Evolutionary conservation across 2,797 vertebrate genomes (phyloP), one percentile per base, ranked within the genome.

Genomic region (Triplophysa yarkandensis): DNA sequence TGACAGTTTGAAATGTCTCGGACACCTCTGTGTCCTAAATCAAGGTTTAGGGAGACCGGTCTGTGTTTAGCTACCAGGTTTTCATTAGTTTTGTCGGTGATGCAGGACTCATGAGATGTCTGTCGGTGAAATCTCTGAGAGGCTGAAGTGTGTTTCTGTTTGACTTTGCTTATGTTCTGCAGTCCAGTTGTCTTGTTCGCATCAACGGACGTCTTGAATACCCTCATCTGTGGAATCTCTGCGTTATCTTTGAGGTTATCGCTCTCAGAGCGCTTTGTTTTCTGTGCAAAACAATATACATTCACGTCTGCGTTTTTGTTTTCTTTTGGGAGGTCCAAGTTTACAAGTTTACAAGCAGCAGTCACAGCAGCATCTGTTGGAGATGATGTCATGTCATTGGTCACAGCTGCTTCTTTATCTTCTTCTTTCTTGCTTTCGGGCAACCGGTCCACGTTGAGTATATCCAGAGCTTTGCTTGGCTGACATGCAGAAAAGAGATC

Each of bases 21-120:
- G 78, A 92, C 91, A 81, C 84, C 90, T 1, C 89, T 85, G 19
- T 85, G 82, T 4, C 89, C 90, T 69, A 94, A 88, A 80, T 98
- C 96, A 76, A 98, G 82, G 81, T 95, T 98, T 13, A 99, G 94
- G 9, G 97, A 98, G 1, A 90, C 96, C 0, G 96, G 97, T 65
- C 94, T 90, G 80, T 90, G 88, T 76, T 88, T 92, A 2, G 78
- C 68, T 60, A 73, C 78, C 44, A 65, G 23, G 1, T 81, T 86
- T 61, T 91, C 90, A 54, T 90, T 89, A 58, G 80, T 84, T 81
- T 60, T 89, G 77, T 90, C 89, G 1, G 79, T 64, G 55, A 73
- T 71, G 10, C 83, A 81, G 19, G 84, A 74, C 65, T 93, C 91
- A 3, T 86, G 86, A 25, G 92, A 92, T 80, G 82, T 85, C 80